Percentiles rank a stretch among this genome's conserved stretches.
These are phyloP conservation scores for Atta colombica DNA, from an alignment of 1,140 invertebrate genomes.

Conservation along the genomic window DNA sequence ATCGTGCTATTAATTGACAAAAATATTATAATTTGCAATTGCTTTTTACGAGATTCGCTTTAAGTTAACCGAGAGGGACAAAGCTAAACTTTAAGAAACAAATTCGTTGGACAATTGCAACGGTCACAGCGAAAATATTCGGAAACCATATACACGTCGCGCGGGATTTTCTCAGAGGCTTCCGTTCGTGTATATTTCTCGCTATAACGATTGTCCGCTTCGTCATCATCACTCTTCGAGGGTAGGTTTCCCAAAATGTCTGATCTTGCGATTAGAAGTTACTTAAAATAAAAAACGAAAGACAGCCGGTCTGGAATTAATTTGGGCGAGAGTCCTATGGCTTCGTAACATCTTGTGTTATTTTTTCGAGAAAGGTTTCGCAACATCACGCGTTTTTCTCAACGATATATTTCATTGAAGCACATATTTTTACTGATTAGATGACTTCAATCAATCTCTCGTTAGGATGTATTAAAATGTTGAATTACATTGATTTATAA, in stretches of 20 bases:
- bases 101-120: background rate
- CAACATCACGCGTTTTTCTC: background rate
- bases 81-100: background rate
- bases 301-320: conserved; percentile 32
- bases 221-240: conserved; percentile 1
- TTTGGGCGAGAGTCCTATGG: conserved; percentile 33
- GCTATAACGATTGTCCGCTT: conserved; percentile 19
- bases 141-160: conserved; percentile 36
- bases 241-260: conserved; percentile 55
- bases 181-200: conserved; percentile 25
- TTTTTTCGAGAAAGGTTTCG: conserved; percentile 48
- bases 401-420: background rate
- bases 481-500: too few relatives aligned
- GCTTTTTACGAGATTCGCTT: background rate
- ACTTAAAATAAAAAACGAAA: conserved; percentile 20
- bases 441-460: background rate
- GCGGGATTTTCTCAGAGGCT: conserved; percentile 52
- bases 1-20: background rate
- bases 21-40: background rate
- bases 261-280: conserved; percentile 44
- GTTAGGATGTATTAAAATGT: background rate
- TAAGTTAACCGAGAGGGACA: background rate
- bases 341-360: conserved; percentile 42
- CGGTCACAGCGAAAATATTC: conserved; percentile 48
- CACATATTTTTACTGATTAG: background rate